A percentile compares a stretch with the other conserved stretches of the same genome.
phyloP scores from a whole-genome alignment of 2,113 vertebrate species.

The Rhinoderma darwinii region DNA sequence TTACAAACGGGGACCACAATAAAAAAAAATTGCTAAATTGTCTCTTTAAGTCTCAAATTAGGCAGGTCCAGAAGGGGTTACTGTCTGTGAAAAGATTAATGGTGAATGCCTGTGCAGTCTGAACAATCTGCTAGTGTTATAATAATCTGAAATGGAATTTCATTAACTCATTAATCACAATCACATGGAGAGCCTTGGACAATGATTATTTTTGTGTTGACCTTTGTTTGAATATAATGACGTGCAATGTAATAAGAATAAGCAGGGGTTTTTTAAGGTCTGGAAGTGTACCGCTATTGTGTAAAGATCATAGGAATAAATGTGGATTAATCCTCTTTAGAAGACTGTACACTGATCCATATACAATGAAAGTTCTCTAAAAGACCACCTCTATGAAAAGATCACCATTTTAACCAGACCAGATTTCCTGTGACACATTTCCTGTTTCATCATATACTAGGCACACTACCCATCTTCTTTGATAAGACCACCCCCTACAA shows the following conservation, averaged over 20 bases:
- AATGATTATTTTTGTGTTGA: not conserved
- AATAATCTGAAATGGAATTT: slow-evolving; percentile 29
- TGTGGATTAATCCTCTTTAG: not conserved
- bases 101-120: not conserved
- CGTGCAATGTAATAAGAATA: not conserved
- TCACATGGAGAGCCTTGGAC: not conserved
- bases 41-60: too few relatives aligned
- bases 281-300: not conserved
- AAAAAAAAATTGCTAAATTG: too few relatives aligned
- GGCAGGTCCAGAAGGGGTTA: too few relatives aligned
- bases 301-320: not conserved
- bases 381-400: too few relatives aligned
- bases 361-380: too few relatives aligned
- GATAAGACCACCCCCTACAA: too few relatives aligned
- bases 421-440: too few relatives aligned
- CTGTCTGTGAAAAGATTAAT: not conserved
- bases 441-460: too few relatives aligned
- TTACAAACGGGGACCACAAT: too few relatives aligned
- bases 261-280: not conserved
- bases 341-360: not conserved
- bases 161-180: slow-evolving; percentile 39
- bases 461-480: too few relatives aligned
- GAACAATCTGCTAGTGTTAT: slow-evolving; percentile 42
- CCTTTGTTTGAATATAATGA: slow-evolving; percentile 20
- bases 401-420: too few relatives aligned